These are phyloP conservation scores for Pyrocoelia pectoralis DNA, from an alignment of 2,888 invertebrate genomes.

Conservation along the genomic window DNA sequence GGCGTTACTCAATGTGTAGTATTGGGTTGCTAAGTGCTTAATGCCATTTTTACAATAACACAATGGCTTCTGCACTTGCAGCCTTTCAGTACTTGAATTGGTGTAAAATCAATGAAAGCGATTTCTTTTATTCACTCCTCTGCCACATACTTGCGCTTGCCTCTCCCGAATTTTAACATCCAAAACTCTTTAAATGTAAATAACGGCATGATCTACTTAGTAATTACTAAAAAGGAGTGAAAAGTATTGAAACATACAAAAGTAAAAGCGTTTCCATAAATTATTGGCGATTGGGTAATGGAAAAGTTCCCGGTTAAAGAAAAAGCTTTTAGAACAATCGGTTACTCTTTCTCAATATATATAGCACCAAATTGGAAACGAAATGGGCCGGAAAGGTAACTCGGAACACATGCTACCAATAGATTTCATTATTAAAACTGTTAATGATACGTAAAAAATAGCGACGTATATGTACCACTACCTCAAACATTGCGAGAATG, in stretches of 20 bases:
- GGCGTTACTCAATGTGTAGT: background rate
- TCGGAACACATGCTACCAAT: slow-evolving; percentile 34
- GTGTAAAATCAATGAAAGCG: slow-evolving; percentile 25
- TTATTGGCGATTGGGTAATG: slow-evolving; percentile 38
- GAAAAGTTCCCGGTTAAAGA: slow-evolving; percentile 37
- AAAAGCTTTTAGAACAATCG: slow-evolving; percentile 39
- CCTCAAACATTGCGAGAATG: no score
- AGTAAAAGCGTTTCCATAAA: slow-evolving; percentile 37
- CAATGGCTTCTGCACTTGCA: slow-evolving; percentile 11
- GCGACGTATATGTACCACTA: background rate
- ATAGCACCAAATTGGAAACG: slow-evolving; percentile 34
- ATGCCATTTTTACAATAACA: slow-evolving; percentile 23
- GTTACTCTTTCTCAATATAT: slow-evolving; percentile 34
- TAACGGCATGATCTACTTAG: background rate
- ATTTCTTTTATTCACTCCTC: background rate
- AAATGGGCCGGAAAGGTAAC: slow-evolving; percentile 37
- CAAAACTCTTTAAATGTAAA: background rate
- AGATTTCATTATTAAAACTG: slow-evolving; percentile 35
- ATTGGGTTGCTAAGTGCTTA: slow-evolving; percentile 9
- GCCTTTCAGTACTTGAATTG: background rate
- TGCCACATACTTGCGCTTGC: background rate
- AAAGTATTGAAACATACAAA: slow-evolving; percentile 28
- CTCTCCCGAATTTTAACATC: background rate
- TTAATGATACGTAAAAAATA: slow-evolving; percentile 32
- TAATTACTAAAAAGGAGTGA: slow-evolving; percentile 12